Conservation (phyloP, 2,797 vertebrate genomes). For the Clarias fuscus region DNA sequence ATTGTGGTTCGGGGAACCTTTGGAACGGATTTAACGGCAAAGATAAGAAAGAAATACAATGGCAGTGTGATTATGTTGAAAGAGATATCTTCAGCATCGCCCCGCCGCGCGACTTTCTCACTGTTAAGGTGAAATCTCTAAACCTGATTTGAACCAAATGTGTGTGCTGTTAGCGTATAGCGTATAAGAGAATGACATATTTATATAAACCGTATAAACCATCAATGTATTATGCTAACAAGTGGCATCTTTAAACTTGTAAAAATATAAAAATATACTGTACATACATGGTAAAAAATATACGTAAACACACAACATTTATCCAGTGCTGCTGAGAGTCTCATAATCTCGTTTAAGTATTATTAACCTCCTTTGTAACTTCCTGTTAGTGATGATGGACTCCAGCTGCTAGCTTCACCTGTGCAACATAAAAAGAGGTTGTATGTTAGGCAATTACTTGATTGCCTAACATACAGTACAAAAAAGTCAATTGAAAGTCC, state of each 20-base stretch:
- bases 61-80: slow-evolving; percentile 41
- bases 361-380: too few species aligned
- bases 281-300: too few species aligned
- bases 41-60: slow-evolving; percentile 43
- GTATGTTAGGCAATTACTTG: too few species aligned
- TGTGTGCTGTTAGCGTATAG: neutral
- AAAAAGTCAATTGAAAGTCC: too few species aligned
- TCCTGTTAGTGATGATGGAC: too few species aligned
- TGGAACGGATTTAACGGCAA: slow-evolving; percentile 71
- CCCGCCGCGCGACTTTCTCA: neutral
- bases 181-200: neutral
- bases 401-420: too few species aligned
- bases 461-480: too few species aligned
- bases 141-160: neutral
- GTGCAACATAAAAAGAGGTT: too few species aligned
- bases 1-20: slow-evolving; percentile 73
- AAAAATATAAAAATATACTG: too few species aligned
- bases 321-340: too few species aligned
- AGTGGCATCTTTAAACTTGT: neutral
- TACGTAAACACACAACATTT: too few species aligned
- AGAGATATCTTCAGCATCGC: slow-evolving; percentile 36
- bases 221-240: neutral
- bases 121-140: neutral
- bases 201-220: neutral
- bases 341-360: too few species aligned